These are phyloP conservation scores for Saturnia japonica DNA, from an alignment of 2,888 invertebrate genomes.

Conservation along the genomic window DNA sequence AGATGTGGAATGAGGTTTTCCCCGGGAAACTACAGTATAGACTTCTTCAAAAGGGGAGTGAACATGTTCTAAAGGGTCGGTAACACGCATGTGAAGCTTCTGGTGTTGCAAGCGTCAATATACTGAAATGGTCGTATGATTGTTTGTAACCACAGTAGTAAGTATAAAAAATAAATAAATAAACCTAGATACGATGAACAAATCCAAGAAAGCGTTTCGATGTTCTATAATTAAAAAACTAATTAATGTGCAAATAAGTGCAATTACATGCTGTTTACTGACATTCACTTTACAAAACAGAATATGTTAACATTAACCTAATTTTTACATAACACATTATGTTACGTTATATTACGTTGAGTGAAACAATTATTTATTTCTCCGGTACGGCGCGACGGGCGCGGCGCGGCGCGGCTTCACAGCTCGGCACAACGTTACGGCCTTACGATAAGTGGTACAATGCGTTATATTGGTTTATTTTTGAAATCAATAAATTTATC, in stretches of 20 bases:
- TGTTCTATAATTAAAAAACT: constrained; percentile 23
- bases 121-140: no score
- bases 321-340: constrained; percentile 26
- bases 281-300: constrained; percentile 16
- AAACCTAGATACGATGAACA: neutral
- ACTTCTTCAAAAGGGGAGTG: no score
- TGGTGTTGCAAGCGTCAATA: no score
- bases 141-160: no score
- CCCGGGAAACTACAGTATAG: no score
- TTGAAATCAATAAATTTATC: neutral
- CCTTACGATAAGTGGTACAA: constrained; percentile 10
- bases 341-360: constrained; percentile 22
- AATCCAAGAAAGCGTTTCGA: constrained; percentile 10
- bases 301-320: constrained; percentile 29
- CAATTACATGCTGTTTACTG: constrained; percentile 18
- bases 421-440: no score
- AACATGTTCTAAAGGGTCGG: no score
- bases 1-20: no score
- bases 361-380: constrained; percentile 23
- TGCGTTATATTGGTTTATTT: neutral
- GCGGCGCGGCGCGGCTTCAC: neutral
- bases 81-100: no score
- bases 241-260: constrained; percentile 28
- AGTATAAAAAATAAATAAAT: no score
- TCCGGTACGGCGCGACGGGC: neutral